A percentile compares a stretch with the other conserved stretches of the same genome.
phyloP scores from a whole-genome alignment of 2,113 vertebrate species.

The Machaerirhynchus nigripectus region DNA sequence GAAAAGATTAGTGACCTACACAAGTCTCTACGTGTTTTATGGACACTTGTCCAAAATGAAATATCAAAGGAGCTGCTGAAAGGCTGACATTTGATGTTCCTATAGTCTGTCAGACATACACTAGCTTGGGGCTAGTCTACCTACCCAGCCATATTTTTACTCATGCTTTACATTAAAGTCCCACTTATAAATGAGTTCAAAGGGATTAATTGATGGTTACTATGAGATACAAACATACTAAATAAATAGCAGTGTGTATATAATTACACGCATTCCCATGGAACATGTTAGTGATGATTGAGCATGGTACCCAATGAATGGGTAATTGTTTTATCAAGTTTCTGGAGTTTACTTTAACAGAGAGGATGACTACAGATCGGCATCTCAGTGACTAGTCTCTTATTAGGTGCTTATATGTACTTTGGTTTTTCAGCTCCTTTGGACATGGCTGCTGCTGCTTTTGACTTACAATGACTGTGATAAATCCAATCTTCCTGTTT shows the following conservation, averaged over 20 bases:
- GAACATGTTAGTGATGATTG: neutral
- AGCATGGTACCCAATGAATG: neutral
- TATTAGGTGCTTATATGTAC: neutral
- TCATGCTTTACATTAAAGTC: neutral
- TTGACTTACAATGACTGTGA: neutral
- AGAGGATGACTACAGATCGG: neutral
- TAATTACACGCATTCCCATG: neutral
- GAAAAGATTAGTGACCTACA: neutral
- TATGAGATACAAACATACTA: neutral
- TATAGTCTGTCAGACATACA: neutral
- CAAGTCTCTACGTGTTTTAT: neutral
- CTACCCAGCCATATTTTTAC: neutral
- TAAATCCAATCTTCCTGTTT: neutral
- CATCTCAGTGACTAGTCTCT: neutral
- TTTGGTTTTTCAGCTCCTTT: neutral
- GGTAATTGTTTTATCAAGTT: neutral
- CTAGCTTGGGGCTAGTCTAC: neutral
- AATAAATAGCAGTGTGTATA: neutral
- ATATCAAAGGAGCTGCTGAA: neutral
- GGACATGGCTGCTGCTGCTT: neutral
- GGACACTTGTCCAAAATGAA: neutral
- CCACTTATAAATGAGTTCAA: neutral
- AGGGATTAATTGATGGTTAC: neutral
- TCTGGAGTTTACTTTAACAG: neutral
- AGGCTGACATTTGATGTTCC: neutral